Base-by-base conservation (phyloP, 2,888 invertebrate species). In the Julus scandinavius region DNA sequence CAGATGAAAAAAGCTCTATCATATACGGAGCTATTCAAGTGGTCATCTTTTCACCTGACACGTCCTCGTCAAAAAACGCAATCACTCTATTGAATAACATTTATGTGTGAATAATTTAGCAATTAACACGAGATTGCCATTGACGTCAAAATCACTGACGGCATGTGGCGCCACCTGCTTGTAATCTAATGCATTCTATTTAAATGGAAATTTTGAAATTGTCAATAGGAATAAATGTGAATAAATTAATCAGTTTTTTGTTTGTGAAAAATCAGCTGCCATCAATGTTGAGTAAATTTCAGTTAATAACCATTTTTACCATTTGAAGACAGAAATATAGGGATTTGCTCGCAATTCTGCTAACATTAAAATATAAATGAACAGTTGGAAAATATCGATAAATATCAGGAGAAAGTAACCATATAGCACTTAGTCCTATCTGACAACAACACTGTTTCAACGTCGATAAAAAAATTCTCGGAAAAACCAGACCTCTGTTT, bases 11-110 rank as follows among this genome's bases (percentile, higher is more conserved):
- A 45, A 45, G 15, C 45, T 45, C 80, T 80, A 38, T 80, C 11
- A 11, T 38, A 38, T 80, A 15, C 13, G 13, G 38, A 7, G 80
- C 38, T 15, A 38, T 80, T 80, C 38, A 80, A 80, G 80, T 80
- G 80, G 80, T 80, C 80, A 80, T 80, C 80, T 80, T 40, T 80
- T 80, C 80, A 80, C 80, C 80, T 80, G 38, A 80, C 80, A 80
- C 80, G 80, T 80, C 29, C 80, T 80, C 38, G 80, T 80, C 80
- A 80, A 80, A 80, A 54, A 80, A 80, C 80, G 80, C 80, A 38
- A 80, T 80, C 80, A 80, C 38, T 80, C 80, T 38, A 80, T 80
- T 80, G 80, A 80, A 80, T 38, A 80, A 38, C 38, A 29, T 40
- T 80, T 80, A 80, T 13, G 80, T 80, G 80, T 80, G 80, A 80